Conservation (phyloP, 2,797 vertebrate genomes). For the Sebastiscus albofasciatus region DNA sequence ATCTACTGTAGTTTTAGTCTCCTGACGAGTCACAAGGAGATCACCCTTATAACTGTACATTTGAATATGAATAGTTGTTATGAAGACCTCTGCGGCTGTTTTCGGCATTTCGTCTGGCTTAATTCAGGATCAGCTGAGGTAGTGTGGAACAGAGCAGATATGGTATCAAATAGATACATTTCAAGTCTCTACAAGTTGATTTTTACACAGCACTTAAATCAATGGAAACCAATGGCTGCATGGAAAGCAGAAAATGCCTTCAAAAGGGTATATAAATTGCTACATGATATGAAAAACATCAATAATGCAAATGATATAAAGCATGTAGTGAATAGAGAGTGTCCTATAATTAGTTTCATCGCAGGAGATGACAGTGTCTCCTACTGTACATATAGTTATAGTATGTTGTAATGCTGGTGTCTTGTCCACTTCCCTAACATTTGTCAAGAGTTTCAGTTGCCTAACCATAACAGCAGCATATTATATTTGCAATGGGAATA, state of each 20-base stretch:
- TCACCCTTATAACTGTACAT: not conserved
- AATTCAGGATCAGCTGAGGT: not conserved
- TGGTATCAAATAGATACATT: not conserved
- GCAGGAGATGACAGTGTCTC: not conserved
- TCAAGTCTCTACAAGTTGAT: not conserved
- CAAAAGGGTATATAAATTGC: not conserved
- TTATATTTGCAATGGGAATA: not conserved
- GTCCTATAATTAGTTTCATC: not conserved
- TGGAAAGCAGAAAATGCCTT: not conserved
- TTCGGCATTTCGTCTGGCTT: not conserved
- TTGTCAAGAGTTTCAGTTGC: not conserved
- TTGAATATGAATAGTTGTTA: constrained; percentile 5
- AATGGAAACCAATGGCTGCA: not conserved
- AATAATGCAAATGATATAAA: not conserved
- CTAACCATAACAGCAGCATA: not conserved
- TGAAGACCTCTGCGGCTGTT: constrained; percentile 12
- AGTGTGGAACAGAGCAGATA: not conserved
- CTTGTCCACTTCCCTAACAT: not conserved
- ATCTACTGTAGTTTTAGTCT: not conserved
- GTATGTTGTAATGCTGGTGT: not conserved
- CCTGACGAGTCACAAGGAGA: not conserved
- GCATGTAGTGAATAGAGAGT: not conserved
- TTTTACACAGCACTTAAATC: not conserved
- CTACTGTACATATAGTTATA: not conserved
- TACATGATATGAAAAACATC: not conserved